These are phyloP conservation scores for Buphagus erythrorhynchus DNA, from an alignment of 2,797 vertebrate species.

Conservation along the genomic window DNA sequence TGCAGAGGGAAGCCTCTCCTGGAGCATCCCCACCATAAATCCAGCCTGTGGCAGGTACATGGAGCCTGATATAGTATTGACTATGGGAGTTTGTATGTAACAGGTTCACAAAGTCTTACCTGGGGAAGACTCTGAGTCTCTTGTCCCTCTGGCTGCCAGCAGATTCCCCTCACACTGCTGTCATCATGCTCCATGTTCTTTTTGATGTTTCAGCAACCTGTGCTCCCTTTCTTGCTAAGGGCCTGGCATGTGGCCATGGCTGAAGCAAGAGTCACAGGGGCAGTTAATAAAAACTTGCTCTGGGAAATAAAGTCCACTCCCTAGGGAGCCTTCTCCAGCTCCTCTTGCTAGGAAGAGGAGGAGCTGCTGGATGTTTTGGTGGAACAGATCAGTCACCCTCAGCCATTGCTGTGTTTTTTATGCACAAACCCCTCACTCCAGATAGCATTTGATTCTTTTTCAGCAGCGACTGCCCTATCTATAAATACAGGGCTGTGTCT, in stretches of 20 bases:
- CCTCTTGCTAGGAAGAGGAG: background rate
- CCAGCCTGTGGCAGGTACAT: background rate
- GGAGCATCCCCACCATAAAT: background rate
- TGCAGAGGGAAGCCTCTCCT: background rate
- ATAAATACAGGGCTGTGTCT: background rate
- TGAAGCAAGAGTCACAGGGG: background rate
- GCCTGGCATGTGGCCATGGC: accelerated
- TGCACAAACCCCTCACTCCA: background rate
- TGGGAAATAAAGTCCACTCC: background rate
- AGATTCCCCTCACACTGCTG: background rate
- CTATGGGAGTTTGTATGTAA: background rate
- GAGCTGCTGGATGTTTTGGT: background rate
- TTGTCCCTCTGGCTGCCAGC: background rate
- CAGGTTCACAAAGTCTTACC: background rate
- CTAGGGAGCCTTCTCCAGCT: background rate
- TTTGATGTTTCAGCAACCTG: background rate
- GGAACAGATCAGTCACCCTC: background rate
- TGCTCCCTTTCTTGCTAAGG: background rate
- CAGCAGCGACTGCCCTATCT: accelerated
- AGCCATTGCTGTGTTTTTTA: background rate
- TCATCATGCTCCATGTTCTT: background rate
- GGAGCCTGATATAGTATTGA: background rate
- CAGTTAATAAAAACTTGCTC: background rate
- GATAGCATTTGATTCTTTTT: background rate
- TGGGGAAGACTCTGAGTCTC: background rate